Percentiles rank a stretch among this genome's conserved stretches.
These are phyloP conservation scores for Sarcophaga bullata DNA, from an alignment of 1,140 invertebrate species.

Conservation along the genomic window DNA sequence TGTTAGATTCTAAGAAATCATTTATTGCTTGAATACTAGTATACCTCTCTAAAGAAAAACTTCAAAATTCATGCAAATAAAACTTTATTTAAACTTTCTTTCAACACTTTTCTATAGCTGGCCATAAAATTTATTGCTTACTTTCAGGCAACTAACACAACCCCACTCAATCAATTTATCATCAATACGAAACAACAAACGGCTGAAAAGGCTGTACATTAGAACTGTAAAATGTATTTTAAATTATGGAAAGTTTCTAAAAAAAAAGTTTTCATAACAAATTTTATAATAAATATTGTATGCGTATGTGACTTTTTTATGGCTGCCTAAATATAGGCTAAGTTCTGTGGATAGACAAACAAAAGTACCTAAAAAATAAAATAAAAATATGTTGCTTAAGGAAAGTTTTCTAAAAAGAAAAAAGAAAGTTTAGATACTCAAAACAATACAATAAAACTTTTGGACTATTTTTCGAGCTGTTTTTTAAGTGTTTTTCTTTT, in stretches of 20 bases:
- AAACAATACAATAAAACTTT: slow-evolving; percentile 9
- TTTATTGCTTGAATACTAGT: no score
- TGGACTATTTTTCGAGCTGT: slow-evolving; percentile 3
- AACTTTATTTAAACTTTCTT: no score
- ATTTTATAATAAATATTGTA: no score
- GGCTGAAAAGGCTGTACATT: no score
- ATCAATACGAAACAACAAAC: background rate
- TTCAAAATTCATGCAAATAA: no score
- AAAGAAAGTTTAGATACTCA: background rate
- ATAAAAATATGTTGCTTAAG: background rate
- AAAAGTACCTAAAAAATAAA: background rate
- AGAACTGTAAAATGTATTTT: background rate
- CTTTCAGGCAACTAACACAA: background rate
- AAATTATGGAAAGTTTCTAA: slow-evolving; percentile 4
- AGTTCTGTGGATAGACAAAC: background rate
- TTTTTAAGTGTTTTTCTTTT: background rate
- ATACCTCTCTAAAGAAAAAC: no score
- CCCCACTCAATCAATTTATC: background rate
- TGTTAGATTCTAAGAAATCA: no score
- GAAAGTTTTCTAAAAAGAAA: no score
- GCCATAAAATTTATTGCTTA: background rate
- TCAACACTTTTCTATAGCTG: no score
- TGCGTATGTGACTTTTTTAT: background rate
- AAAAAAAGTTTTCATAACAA: background rate
- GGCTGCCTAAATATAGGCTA: background rate